phyloP scores from a whole-genome alignment of 1,140 invertebrate species.

The Zeugodacus cucurbitae region DNA sequence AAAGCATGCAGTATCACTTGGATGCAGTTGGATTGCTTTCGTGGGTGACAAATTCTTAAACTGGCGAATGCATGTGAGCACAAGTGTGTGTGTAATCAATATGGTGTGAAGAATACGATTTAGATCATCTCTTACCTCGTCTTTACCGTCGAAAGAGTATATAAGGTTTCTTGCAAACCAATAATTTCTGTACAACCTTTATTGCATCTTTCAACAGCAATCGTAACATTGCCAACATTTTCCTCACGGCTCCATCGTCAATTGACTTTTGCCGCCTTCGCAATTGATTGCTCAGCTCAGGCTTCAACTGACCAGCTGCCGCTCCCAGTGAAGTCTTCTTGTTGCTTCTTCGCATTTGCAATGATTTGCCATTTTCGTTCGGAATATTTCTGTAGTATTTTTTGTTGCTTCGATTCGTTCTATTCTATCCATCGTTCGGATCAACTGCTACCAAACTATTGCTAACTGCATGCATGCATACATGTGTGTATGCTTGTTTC shows the following conservation, averaged over 20 bases:
- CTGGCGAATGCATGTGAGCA: neutral
- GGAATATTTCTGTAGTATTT: neutral
- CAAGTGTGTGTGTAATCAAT: neutral
- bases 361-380: neutral
- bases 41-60: neutral
- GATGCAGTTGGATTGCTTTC: constrained; percentile 2
- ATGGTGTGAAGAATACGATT: neutral
- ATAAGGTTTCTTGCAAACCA: neutral
- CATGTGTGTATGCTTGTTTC: neutral
- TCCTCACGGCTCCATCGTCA: neutral
- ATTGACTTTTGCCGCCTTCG: constrained; percentile 27
- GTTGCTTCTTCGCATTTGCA: neutral
- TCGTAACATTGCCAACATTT: neutral
- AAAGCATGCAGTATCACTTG: neutral
- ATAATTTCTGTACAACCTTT: constrained; percentile 5
- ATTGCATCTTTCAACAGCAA: constrained; percentile 30
- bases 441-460: neutral
- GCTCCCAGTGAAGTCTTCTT: neutral
- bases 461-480: neutral
- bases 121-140: neutral
- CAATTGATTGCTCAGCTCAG: neutral
- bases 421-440: neutral
- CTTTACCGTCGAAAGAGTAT: neutral
- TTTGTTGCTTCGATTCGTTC: neutral
- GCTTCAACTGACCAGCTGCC: neutral